Evolutionary conservation across 1,140 invertebrate genomes (phyloP).

Genomic region (Vanessa atalanta): DNA sequence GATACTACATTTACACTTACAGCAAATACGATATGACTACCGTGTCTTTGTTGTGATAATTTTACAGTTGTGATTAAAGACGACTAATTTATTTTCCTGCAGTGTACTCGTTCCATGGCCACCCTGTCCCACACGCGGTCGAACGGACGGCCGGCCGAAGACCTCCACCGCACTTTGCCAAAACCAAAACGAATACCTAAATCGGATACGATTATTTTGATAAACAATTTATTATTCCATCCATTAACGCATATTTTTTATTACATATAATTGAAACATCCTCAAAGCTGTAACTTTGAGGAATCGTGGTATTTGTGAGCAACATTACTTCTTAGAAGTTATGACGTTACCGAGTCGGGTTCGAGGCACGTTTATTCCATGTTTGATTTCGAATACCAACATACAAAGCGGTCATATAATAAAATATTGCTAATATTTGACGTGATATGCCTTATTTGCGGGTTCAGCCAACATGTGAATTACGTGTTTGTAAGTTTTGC

Average conservation of each 20-base stretch:
- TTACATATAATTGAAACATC: conserved; percentile 10
- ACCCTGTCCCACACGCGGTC: conserved; percentile 8
- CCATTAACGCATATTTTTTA: not conserved
- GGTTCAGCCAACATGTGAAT: too few species aligned
- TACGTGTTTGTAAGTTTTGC: too few species aligned
- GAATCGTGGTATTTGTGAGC: not conserved
- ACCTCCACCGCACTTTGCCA: not conserved
- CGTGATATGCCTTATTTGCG: too few species aligned
- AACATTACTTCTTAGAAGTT: not conserved
- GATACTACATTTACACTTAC: too few species aligned
- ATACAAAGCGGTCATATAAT: too few species aligned
- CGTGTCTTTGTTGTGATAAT: too few species aligned
- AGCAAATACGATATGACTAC: too few species aligned
- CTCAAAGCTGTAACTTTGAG: conserved; percentile 4
- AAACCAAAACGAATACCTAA: not conserved
- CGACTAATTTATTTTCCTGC: too few species aligned
- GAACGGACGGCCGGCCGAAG: conserved; percentile 21
- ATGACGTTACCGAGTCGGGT: conserved; percentile 1
- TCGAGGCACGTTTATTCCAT: not conserved
- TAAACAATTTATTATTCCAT: conserved; percentile 2
- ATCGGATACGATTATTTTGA: not conserved
- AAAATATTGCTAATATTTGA: too few species aligned
- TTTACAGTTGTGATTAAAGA: too few species aligned
- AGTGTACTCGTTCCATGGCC: not conserved
- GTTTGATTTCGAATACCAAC: not conserved